Percentiles rank a stretch among this genome's conserved stretches.
Evolutionary conservation across 2,888 invertebrate genomes (phyloP).

Genomic region (Therioaphis trifolii): DNA sequence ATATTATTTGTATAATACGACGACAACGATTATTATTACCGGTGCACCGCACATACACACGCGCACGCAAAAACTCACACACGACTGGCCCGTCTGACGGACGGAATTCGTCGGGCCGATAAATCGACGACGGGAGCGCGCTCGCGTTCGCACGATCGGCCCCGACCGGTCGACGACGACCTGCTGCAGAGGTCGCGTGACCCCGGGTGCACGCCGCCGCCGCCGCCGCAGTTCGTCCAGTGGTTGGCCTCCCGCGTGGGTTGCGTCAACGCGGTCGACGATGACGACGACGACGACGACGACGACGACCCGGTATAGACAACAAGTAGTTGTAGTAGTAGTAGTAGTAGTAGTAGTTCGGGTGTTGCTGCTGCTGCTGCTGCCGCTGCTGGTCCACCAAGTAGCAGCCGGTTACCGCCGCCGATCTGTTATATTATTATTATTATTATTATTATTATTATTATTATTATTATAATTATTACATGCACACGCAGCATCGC

Average conservation of each 20-base stretch:
- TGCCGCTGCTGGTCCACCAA: background rate
- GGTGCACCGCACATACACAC: too few species aligned
- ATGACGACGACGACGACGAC: background rate
- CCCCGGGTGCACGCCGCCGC: background rate
- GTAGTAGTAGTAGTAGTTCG: too few species aligned
- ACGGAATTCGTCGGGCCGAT: background rate
- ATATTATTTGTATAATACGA: background rate
- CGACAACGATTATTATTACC: too few species aligned
- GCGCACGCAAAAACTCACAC: too few species aligned
- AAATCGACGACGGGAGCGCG: slow-evolving; percentile 28
- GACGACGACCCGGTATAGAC: too few species aligned
- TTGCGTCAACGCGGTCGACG: slow-evolving; percentile 27
- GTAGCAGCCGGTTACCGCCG: background rate
- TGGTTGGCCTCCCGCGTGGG: slow-evolving; percentile 4
- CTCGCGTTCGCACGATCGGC: background rate
- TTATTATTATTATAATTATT: too few species aligned
- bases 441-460: too few species aligned
- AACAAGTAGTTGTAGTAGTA: too few species aligned
- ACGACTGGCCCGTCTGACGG: background rate
- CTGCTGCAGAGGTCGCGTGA: slow-evolving; percentile 12
- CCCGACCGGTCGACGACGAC: background rate
- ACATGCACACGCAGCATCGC: too few species aligned
- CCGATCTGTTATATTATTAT: too few species aligned
- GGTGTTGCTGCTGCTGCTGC: background rate
- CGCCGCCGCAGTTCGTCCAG: too few species aligned